Evolutionary conservation across 2,797 vertebrate species (phyloP).

Genomic region (Pagetopsis macropterus): DNA sequence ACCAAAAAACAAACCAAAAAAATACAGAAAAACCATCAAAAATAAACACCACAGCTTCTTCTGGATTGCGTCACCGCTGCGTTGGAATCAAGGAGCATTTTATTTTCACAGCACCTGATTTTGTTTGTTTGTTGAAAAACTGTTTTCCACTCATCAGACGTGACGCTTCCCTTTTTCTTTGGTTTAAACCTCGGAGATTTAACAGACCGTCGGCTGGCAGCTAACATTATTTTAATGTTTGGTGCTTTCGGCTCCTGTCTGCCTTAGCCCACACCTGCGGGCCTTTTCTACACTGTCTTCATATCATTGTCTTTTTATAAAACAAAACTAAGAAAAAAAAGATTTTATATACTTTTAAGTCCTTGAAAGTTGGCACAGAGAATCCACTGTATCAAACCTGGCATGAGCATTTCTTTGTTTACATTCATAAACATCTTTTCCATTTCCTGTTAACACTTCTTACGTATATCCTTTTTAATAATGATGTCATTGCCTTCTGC

Average conservation of each 20-base stretch:
- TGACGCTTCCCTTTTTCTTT: slow-evolving; percentile 6
- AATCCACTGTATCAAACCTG: slow-evolving; percentile 49
- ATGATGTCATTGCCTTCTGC: slow-evolving; percentile 66
- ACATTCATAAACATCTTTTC: slow-evolving; percentile 61
- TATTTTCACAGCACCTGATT: slow-evolving; percentile 11
- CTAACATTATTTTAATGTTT: slow-evolving; percentile 47
- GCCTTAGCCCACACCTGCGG: slow-evolving; percentile 64
- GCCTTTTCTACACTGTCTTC: slow-evolving; percentile 66
- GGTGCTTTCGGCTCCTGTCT: slow-evolving; percentile 49
- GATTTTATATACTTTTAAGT: slow-evolving; percentile 46
- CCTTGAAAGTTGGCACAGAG: slow-evolving; percentile 42
- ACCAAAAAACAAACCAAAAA: slow-evolving; percentile 22
- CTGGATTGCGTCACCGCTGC: slow-evolving; percentile 26
- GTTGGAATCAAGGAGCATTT: slow-evolving; percentile 37
- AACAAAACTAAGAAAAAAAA: slow-evolving; percentile 20
- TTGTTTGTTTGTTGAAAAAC: slow-evolving; percentile 56
- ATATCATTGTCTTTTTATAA: slow-evolving; percentile 46
- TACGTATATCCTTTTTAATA: slow-evolving; percentile 50
- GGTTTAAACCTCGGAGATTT: slow-evolving; percentile 5
- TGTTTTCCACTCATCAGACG: slow-evolving; percentile 22
- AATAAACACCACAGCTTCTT: slow-evolving; percentile 27
- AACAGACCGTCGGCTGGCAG: slow-evolving; percentile 70
- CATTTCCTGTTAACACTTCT: slow-evolving; percentile 33
- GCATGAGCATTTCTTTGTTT: slow-evolving; percentile 65
- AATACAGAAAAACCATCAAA: not conserved